Percentiles rank a stretch among this genome's conserved stretches.
phyloP scores from a whole-genome alignment of 2,113 vertebrate species.

The Pomatostomus ruficeps region DNA sequence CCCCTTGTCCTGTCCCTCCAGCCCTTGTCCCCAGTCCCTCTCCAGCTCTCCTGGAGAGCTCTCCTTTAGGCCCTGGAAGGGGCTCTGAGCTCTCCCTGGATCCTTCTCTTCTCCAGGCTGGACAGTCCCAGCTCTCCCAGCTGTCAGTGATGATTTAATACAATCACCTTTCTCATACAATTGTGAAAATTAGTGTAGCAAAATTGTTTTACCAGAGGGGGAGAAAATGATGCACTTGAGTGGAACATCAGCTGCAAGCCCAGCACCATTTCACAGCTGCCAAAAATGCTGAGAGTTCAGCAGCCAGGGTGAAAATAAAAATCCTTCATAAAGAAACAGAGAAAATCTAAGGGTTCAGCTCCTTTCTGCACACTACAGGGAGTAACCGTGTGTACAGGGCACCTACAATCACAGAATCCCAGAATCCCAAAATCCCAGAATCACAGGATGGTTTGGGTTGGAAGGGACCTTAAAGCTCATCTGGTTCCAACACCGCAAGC shows the following conservation, averaged over 20 bases:
- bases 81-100: rapidly evolving
- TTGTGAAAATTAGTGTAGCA: background rate
- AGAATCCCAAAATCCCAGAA: background rate
- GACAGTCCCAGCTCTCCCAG: background rate
- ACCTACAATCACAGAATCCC: background rate
- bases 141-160: background rate
- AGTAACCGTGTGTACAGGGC: background rate
- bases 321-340: background rate
- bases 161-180: background rate
- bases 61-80: background rate
- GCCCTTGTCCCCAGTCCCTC: rapidly evolving
- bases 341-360: background rate
- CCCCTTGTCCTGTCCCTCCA: background rate
- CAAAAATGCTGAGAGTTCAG: background rate
- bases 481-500: background rate
- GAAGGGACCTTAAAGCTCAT: background rate
- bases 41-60: background rate
- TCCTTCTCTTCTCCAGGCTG: background rate
- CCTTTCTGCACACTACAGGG: background rate
- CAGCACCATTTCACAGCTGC: background rate
- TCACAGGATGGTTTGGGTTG: background rate
- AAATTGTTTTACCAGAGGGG: background rate
- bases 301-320: background rate
- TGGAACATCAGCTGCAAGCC: background rate
- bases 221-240: background rate